A percentile compares a stretch with the other conserved stretches of the same genome.
Evolutionary conservation across 2,113 vertebrate genomes (phyloP).

Genomic region (Opisthocomus hoazin): DNA sequence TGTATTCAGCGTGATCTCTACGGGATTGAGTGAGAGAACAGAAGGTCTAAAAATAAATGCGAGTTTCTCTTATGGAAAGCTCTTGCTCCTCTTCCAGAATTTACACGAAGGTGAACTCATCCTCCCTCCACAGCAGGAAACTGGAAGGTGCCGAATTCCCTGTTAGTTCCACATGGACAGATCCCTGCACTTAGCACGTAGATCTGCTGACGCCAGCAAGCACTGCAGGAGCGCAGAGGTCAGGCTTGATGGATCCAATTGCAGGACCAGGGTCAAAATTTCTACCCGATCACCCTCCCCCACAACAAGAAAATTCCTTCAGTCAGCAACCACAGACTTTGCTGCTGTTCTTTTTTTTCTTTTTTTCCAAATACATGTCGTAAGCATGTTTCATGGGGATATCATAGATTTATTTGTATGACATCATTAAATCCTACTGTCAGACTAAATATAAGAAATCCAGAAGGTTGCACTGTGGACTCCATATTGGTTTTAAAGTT

Average conservation of each 20-base stretch:
- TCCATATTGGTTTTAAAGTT: neutral
- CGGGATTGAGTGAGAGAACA: neutral
- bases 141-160: neutral
- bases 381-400: neutral
- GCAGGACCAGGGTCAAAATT: neutral
- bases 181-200: neutral
- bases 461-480: neutral
- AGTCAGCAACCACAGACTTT: neutral
- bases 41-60: constrained; percentile 12
- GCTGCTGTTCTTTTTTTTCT: neutral
- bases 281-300: neutral
- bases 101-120: neutral
- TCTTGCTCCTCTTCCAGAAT: neutral
- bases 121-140: neutral
- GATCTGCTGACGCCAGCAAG: constrained; percentile 12
- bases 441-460: neutral
- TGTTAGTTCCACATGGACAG: constrained; percentile 20
- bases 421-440: neutral
- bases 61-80: neutral
- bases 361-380: rapidly evolving
- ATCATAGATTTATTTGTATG: neutral
- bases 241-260: neutral
- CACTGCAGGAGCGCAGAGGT: neutral
- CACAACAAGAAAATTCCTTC: neutral
- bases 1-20: neutral